Evolutionary conservation across 2,888 invertebrate genomes (phyloP), one percentile per base, ranked within the genome.

Genomic region (Trichopoda pennipes): DNA sequence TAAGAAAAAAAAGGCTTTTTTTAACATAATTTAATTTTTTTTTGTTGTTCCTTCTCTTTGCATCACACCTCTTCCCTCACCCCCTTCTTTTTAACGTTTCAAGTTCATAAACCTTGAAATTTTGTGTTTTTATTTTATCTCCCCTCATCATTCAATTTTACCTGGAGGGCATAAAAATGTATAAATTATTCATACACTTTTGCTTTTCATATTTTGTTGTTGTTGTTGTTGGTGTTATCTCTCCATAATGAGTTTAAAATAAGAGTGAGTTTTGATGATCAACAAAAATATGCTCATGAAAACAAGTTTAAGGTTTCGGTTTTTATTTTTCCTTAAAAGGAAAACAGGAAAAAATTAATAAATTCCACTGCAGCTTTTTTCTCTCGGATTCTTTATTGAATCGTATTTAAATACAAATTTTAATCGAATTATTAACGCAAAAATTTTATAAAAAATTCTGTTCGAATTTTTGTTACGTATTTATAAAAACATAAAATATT

Each of bases 181-280:
- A 55, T 2, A 72, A 72, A 77, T 60, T 55, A 56, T 73, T 53
- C 56, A 35, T 55, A 58, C 55, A 74, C 68, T 74, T 74, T 74
- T 73, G 66, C 55, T 73, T 80, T 80, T 64, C 23, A 61, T 49
- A 23, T 28, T 14, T 35, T 44, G 35, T 23, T 69, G 32, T 56
- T 19, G 8, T n/a, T n/a, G n/a, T n/a, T n/a, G n/a, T 32, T 8
- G 8, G 3, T 8, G 8, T 32, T 8, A 32, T 14, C n/a, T 49
- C 17, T n/a, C 1, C n/a, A 2, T 66, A 42, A 66, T 66, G 66
- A 21, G 38, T 66, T 66, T 66, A 32, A 23, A 44, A 68, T 55
- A 42, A 55, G 23, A 55, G 17, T 42, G 42, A 4, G 3, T 68
- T 68, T 38, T 19, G 42, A 55, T 17, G 17, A 21, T 21, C 35